phyloP scores from a whole-genome alignment of 2,113 vertebrate genomes.

The Syngnathus typhle region DNA sequence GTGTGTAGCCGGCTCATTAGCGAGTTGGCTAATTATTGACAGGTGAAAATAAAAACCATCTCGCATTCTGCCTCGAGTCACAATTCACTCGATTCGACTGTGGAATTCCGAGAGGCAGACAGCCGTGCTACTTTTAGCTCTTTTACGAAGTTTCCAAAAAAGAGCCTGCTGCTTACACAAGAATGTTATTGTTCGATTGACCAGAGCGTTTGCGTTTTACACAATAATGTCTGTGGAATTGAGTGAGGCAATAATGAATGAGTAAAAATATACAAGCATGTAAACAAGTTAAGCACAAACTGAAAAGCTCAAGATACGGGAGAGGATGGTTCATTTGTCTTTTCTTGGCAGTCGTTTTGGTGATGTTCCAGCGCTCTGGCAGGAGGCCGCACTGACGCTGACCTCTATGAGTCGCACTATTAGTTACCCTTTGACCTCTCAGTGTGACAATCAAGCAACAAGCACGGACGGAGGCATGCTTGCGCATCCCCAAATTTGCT shows the following conservation, averaged over 20 bases:
- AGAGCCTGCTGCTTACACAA: constrained; percentile 20
- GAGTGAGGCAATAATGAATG: neutral
- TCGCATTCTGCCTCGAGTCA: constrained; percentile 22
- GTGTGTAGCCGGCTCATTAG: constrained; percentile 58
- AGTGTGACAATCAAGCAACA: constrained; percentile 47
- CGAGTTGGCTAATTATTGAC: constrained; percentile 60
- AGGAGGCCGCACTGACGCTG: constrained; percentile 45
- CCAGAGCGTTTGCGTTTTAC: constrained; percentile 21
- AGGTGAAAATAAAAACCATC: constrained; percentile 34
- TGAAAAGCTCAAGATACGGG: constrained; percentile 39
- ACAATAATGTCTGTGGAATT: constrained; percentile 1
- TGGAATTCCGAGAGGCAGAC: constrained; percentile 46
- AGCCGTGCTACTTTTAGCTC: constrained; percentile 25
- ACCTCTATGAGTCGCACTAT: constrained; percentile 62
- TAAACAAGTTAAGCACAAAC: constrained; percentile 28
- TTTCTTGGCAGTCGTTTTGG: constrained; percentile 57
- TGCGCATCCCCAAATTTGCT: constrained; percentile 51
- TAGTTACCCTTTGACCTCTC: constrained; percentile 68
- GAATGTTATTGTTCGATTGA: constrained; percentile 33
- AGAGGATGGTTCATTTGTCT: constrained; percentile 62
- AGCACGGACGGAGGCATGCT: constrained; percentile 46
- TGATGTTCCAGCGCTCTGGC: constrained; percentile 41
- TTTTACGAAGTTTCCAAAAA: constrained; percentile 39
- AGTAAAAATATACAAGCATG: constrained; percentile 8
- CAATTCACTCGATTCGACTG: constrained; percentile 30